Evolutionary conservation across 2,888 invertebrate species (phyloP), one percentile per base, ranked within the genome.

Genomic region (Orchesella flavescens): DNA sequence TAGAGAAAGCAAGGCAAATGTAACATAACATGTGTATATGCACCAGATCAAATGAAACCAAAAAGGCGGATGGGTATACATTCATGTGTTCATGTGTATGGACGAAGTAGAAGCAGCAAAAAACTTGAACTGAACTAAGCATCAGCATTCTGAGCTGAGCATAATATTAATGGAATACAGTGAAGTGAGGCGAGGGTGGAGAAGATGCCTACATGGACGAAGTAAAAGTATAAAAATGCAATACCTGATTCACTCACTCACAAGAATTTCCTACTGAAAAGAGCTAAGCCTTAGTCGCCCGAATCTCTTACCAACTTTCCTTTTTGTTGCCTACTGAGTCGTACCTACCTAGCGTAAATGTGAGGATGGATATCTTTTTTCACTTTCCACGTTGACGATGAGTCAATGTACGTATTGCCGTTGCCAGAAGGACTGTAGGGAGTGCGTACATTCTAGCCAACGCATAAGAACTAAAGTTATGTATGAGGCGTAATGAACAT

Each of bases 1-100:
- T 34, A 76, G 65, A 66, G 23, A 59, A 57, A 75, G 34, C 23
- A 74, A 23, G 66, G 65, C 53, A 23, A 68, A 46, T 21, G 68
- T 46, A 49, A 15, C 10, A 21, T 21, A 12, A 46, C 10, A 15
- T 7, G 21, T 21, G 12, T 46, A 44, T 4, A 66, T 66, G 49
- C 19, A 59, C 19, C 59, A 74, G 49, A 49, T 63, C 61, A 74
- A 49, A 59, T 72, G 44, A 59, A 59, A 59, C 59, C 57, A 21
- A 59, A 49, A 69, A 19, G 53, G 34, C 10, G 19, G n/a, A n/a
- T 23, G 19, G 59, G 23, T 17, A 17, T 17, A 21, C 59, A 59
- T 53, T 1, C 19, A 10, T 59, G 4, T 12, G 12, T 12, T 7
- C 19, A 12, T 10, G n/a, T 12, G 49, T 49, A 49, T 12, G 49